Percentiles rank a stretch among this genome's conserved stretches.
Conservation (phyloP, 2,888 invertebrate species). For the Hypolimnas misippus region DNA sequence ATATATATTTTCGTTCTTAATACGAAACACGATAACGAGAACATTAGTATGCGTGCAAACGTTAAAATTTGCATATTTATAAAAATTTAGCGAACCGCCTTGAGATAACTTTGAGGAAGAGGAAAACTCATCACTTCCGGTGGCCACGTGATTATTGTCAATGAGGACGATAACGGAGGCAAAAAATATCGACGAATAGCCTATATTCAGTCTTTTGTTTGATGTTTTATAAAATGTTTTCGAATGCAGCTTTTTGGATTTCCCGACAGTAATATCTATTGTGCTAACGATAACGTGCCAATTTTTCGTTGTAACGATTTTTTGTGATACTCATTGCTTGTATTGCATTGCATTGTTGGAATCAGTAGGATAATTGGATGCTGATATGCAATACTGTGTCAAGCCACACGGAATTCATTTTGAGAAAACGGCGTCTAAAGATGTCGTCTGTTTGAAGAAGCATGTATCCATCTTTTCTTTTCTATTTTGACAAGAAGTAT, state of each 20-base stretch:
- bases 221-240: background rate
- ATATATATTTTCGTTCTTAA: too few relatives aligned
- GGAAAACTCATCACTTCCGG: constrained; percentile 11
- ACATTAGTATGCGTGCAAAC: background rate
- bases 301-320: constrained; percentile 1
- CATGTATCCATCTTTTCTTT: too few relatives aligned
- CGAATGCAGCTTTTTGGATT: background rate
- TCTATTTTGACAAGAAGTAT: too few relatives aligned
- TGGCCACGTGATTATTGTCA: constrained; percentile 6
- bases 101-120: constrained; percentile 12
- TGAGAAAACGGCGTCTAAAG: too few relatives aligned
- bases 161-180: constrained; percentile 4
- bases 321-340: background rate
- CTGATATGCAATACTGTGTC: too few relatives aligned
- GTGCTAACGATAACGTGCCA: background rate
- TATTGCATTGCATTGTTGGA: background rate
- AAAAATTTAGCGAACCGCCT: constrained; percentile 9
- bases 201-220: background rate
- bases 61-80: constrained; percentile 5
- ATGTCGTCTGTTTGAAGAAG: too few relatives aligned
- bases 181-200: constrained; percentile 2
- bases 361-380: background rate
- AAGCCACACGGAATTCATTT: too few relatives aligned
- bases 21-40: background rate
- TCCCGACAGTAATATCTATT: constrained; percentile 1